Conservation (phyloP, 1,140 invertebrate species). For the Potamilus streckersoni region DNA sequence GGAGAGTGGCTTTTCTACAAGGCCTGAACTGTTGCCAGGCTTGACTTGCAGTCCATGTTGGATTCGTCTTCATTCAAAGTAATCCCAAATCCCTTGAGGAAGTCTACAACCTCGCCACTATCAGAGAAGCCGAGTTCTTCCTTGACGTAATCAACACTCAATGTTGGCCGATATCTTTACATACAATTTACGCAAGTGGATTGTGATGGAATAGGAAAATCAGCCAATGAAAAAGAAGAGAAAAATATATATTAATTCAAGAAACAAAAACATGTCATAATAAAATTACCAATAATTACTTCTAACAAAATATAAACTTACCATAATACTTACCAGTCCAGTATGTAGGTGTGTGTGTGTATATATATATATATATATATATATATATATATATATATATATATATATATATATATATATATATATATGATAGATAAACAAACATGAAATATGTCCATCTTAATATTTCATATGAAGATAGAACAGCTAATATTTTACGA, state of each 20-base stretch:
- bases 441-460: background rate
- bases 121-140: constrained; percentile 88
- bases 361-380: background rate
- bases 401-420: no score
- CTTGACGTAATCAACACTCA: constrained; percentile 86
- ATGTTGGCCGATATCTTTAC: constrained; percentile 90
- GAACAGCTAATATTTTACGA: no score
- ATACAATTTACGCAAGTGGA: constrained; percentile 31
- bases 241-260: constrained; percentile 72
- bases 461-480: background rate
- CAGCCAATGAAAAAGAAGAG: constrained; percentile 61
- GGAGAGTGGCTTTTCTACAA: constrained; percentile 17
- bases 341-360: no score
- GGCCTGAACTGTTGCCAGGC: constrained; percentile 40
- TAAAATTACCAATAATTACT: background rate
- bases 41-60: constrained; percentile 85
- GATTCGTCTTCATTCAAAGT: constrained; percentile 79
- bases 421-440: no score
- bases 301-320: background rate
- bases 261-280: constrained; percentile 20
- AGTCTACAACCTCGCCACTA: constrained; percentile 84
- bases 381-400: background rate
- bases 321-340: constrained; percentile 15
- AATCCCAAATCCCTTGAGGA: constrained; percentile 85
- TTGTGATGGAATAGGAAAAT: constrained; percentile 29